Evolutionary conservation across 2,888 invertebrate genomes (phyloP), one percentile per base, ranked within the genome.

Genomic region (Parnassius apollo): DNA sequence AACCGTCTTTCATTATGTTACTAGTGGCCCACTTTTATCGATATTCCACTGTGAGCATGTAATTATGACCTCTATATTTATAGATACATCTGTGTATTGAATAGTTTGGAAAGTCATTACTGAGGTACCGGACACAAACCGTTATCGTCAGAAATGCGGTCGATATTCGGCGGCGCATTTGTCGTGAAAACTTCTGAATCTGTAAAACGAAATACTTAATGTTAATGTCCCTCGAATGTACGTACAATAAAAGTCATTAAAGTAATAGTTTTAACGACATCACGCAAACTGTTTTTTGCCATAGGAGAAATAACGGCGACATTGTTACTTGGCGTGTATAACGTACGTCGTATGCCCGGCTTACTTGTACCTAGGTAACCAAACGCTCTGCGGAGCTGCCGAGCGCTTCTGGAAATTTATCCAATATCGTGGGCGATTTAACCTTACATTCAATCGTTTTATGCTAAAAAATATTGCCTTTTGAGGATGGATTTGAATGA

Each of bases 401-500:
- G 64, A 68, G 67, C 66, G 66, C 66, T 71, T 56, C 68, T 66
- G 69, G 69, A 76, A 75, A 80, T 81, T 75, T 78, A 83, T 78
- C 71, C 82, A 78, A 85, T 84, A 82, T 78, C 74, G 77, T 80
- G 73, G 72, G 72, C 71, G 73, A 72, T 78, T 80, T 78, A 79
- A 78, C 76, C 73, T 76, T 78, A 80, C 79, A 75, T 81, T 81
- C 82, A 78, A 85, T 85, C 80, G 84, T 77, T 85, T 84, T 77
- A 84, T 83, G 79, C 82, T 75, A 78, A 85, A 84, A 85, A 82
- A 82, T 85, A 88, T 85, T 81, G 81, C 80, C 77, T 86, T 83
- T 79, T 80, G 83, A 85, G 82, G 83, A 87, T 86, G 85, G 86
- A 81, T 88, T 86, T 86, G 89, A 89, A 87, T 87, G 89, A 88